Evolutionary conservation across 2,888 invertebrate genomes (phyloP), one percentile per base, ranked within the genome.

Genomic region (Ctenicera cuprea): DNA sequence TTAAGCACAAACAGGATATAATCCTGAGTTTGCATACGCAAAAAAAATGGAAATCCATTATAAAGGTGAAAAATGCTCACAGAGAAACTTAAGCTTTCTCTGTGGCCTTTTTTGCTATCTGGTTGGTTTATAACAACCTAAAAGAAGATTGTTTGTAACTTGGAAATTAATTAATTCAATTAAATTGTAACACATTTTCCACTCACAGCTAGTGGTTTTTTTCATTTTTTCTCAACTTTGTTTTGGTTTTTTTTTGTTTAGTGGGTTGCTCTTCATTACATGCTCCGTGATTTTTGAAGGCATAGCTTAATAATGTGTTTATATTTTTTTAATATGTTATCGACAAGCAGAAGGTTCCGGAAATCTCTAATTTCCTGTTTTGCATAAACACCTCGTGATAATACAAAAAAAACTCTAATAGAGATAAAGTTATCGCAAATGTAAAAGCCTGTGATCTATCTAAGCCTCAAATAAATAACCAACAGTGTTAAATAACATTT

Each of bases 81-180:
- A 76, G 76, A 75, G 73, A 72, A 73, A 57, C 26, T 52, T 45
- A 9, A 45, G 4, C 4, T 64, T 74, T 73, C 64, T 75, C 74
- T 76, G 73, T 65, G 76, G 71, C 71, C 71, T 57, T 70, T 26
- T 71, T 61, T 66, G 45, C 41, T 63, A 70, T 75, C 72, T 74
- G 72, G 74, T 66, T 54, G 57, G 66, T 75, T 77, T 77, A 69
- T 74, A 76, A 78, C 77, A 77, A 79, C 78, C 78, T 79, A 79
- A 79, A 79, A 79, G 77, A 79, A 76, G 75, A 77, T 65, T 73
- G 76, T 77, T 76, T 62, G 62, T 62, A 62, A 30, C 62, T 62
- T 12, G 20, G 38, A 38, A 57, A 26, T 16, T 22, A 1, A 62
- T 16, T 62, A 8, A 41, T 14, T n/a, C n/a, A n/a, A n/a, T n/a